Percentiles rank a stretch among this genome's conserved stretches.
Conservation (phyloP, 2,888 invertebrate genomes). For the Apotomis betuletana region DNA sequence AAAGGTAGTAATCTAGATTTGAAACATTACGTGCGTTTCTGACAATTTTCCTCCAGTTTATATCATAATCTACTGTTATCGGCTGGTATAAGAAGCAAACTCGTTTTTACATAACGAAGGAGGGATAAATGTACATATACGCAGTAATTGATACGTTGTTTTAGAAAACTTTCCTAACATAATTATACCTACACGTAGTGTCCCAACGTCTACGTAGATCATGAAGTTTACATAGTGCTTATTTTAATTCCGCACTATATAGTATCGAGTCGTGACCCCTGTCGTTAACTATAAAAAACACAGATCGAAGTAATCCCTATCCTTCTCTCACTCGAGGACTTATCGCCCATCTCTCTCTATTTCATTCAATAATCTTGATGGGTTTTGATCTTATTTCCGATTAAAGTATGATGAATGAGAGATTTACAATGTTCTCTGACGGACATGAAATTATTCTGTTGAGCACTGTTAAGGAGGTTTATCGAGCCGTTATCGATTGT, state of each 20-base stretch:
- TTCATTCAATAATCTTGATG: conserved; percentile 65
- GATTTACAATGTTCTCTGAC: conserved; percentile 60
- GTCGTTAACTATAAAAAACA: conserved; percentile 24
- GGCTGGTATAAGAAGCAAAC: too few species aligned
- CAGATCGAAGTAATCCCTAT: conserved; percentile 20
- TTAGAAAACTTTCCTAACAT: too few species aligned
- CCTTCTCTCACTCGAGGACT: conserved; percentile 21
- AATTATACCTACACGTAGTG: too few species aligned
- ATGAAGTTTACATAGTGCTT: background rate
- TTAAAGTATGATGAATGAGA: conserved; percentile 73
- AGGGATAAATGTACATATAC: too few species aligned
- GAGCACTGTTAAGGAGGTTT: conserved; percentile 51
- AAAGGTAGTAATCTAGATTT: too few species aligned
- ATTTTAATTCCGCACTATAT: background rate
- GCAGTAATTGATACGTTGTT: too few species aligned
- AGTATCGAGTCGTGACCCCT: background rate
- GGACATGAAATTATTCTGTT: conserved; percentile 57
- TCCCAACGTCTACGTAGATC: too few species aligned
- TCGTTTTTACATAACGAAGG: too few species aligned
- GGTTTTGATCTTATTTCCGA: conserved; percentile 68
- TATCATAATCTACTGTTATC: too few species aligned
- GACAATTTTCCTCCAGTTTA: too few species aligned
- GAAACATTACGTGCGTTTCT: too few species aligned
- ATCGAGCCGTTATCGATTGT: conserved; percentile 39
- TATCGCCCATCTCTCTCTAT: conserved; percentile 38